Evolutionary conservation across 2,888 invertebrate species (phyloP).

Genomic region (Ctenicera cuprea): DNA sequence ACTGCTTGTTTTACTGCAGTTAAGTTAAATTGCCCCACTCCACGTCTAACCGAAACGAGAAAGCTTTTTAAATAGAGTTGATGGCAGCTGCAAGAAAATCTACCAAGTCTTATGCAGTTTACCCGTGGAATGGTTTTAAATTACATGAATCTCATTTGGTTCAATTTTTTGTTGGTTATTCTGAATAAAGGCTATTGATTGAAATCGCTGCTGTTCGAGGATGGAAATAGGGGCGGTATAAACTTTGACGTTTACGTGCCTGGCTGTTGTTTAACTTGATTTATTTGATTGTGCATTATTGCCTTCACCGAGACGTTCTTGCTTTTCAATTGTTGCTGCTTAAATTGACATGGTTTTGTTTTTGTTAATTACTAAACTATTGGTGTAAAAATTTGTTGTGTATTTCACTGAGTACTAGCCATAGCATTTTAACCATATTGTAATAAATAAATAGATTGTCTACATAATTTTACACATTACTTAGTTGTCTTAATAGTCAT

Average conservation of each 20-base stretch:
- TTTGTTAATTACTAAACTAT: no score
- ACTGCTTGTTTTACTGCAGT: conserved; percentile 30
- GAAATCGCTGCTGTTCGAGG: conserved; percentile 3
- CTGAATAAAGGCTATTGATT: not conserved
- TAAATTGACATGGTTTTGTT: no score
- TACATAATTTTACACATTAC: no score
- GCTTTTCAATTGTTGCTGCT: no score
- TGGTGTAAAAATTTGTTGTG: no score
- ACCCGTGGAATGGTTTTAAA: not conserved
- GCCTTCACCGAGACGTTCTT: not conserved
- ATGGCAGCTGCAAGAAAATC: conserved; percentile 14
- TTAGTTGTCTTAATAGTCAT: no score
- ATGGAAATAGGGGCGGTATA: conserved; percentile 2
- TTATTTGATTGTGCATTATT: conserved; percentile 24
- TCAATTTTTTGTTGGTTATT: not conserved
- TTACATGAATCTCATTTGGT: conserved; percentile 9
- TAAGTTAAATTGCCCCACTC: conserved; percentile 33
- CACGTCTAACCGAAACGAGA: conserved; percentile 12
- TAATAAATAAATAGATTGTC: no score
- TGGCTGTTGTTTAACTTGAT: conserved; percentile 27
- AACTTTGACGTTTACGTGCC: conserved; percentile 29
- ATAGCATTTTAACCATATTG: no score
- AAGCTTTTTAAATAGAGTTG: conserved; percentile 22
- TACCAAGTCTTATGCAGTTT: not conserved
- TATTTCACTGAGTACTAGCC: no score